Conservation (phyloP, 2,797 vertebrate species). For the Erpetoichthys calabaricus region DNA sequence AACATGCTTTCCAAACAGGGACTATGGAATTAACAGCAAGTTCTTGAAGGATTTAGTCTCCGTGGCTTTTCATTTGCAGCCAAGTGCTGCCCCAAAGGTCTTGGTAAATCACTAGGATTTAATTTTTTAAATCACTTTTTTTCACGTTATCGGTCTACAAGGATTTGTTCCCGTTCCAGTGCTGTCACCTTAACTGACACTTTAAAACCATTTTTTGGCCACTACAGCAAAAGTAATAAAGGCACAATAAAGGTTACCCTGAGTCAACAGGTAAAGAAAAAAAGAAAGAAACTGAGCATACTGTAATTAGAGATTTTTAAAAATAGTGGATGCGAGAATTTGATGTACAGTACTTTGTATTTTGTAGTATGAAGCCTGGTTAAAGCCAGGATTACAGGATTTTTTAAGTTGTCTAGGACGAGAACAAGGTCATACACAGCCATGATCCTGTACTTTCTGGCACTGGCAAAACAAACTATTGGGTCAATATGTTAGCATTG, state of each 20-base stretch:
- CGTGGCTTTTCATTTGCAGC: constrained; percentile 10
- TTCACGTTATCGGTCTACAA: neutral
- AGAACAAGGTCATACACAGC: too few relatives aligned
- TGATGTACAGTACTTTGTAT: too few relatives aligned
- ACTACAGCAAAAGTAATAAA: neutral
- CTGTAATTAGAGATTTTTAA: too few relatives aligned
- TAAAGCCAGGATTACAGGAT: too few relatives aligned
- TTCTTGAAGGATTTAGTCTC: constrained; percentile 21
- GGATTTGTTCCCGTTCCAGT: too few relatives aligned
- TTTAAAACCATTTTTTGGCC: neutral
- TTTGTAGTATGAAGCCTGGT: too few relatives aligned
- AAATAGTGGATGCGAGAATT: too few relatives aligned
- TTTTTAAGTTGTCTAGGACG: too few relatives aligned
- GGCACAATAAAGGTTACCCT: neutral
- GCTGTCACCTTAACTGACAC: neutral
- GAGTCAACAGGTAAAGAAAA: neutral
- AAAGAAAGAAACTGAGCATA: neutral
- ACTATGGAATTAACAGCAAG: constrained; percentile 17
- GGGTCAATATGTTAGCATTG: too few relatives aligned
- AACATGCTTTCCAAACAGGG: constrained; percentile 24
- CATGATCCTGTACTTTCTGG: too few relatives aligned
- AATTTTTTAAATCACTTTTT: constrained; percentile 13
- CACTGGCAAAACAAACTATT: too few relatives aligned
- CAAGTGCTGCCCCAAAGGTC: constrained; percentile 3
- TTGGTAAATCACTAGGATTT: constrained; percentile 10